Conservation (phyloP, 2,113 vertebrate genomes). For the Ochotona princeps region DNA sequence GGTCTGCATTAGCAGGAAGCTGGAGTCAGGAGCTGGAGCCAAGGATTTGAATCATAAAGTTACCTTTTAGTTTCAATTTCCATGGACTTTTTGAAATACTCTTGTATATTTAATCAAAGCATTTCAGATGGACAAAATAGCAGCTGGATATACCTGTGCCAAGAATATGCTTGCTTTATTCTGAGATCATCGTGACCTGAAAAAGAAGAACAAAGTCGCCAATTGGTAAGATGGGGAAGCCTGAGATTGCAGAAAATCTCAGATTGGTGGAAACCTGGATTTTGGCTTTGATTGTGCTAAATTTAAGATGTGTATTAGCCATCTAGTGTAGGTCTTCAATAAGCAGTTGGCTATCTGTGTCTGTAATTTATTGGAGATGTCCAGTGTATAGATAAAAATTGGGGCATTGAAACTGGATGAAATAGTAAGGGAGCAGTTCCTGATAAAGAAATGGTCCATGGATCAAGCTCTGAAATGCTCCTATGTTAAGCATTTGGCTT, state of each 20-base stretch:
- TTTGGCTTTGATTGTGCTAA: not conserved
- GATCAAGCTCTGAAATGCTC: not conserved
- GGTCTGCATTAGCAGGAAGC: no score
- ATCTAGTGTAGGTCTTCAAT: slow-evolving; percentile 7
- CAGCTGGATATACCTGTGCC: not conserved
- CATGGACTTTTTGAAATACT: no score
- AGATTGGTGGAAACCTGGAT: not conserved
- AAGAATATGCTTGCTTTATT: not conserved
- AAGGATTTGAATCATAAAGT: no score
- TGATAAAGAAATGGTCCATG: not conserved
- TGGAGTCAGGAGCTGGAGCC: no score
- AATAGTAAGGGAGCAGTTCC: not conserved
- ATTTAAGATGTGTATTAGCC: slow-evolving; percentile 41
- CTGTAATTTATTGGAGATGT: not conserved
- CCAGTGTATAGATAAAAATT: slow-evolving; percentile 22
- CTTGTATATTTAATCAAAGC: no score
- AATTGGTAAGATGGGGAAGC: not conserved
- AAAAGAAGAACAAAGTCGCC: not conserved
- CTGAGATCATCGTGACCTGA: not conserved
- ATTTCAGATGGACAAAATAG: slow-evolving; percentile 34
- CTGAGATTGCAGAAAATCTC: not conserved
- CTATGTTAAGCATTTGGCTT: slow-evolving; percentile 29
- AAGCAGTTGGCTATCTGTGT: not conserved
- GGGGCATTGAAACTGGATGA: not conserved
- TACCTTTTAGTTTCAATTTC: no score